A percentile compares a stretch with the other conserved stretches of the same genome.
Conservation (phyloP, 1,140 invertebrate species). For the Papilio dardanus region DNA sequence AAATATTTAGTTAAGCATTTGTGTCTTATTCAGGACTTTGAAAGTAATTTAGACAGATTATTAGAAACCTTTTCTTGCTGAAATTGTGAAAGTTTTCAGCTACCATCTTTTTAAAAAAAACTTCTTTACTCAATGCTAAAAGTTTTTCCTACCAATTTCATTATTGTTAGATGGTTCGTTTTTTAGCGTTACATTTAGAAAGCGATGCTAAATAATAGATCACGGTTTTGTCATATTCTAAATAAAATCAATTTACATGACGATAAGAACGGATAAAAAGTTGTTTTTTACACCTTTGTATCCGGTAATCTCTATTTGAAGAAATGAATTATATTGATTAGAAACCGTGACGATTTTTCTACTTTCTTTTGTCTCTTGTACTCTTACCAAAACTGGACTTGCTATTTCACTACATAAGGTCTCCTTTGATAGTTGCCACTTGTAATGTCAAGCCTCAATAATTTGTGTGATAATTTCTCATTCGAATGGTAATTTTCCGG, state of each 20-base stretch:
- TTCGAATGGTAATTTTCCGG: not conserved
- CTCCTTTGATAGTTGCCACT: not conserved
- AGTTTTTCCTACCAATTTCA: slow-evolving; percentile 1
- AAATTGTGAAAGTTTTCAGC: slow-evolving; percentile 1
- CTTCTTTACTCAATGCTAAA: not conserved
- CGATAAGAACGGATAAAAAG: slow-evolving; percentile 5
- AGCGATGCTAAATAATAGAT: slow-evolving; percentile 30
- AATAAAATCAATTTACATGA: slow-evolving; percentile 4
- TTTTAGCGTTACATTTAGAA: slow-evolving; percentile 27
- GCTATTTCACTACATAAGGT: not conserved
- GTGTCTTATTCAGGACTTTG: not conserved
- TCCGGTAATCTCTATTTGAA: slow-evolving; percentile 6
- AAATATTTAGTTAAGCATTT: not conserved
- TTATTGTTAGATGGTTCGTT: not conserved
- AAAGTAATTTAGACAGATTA: not conserved
- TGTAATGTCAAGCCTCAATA: not conserved
- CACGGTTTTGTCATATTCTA: slow-evolving; percentile 12
- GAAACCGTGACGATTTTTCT: not conserved
- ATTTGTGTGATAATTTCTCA: not conserved
- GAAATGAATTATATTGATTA: not conserved
- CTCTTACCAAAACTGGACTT: not conserved
- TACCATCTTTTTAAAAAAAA: not conserved
- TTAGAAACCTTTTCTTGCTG: not conserved
- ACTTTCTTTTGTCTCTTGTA: not conserved
- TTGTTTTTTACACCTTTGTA: not conserved